Evolutionary conservation across 1,140 invertebrate species (phyloP).

Genomic region (Polypedilum vanderplanki): DNA sequence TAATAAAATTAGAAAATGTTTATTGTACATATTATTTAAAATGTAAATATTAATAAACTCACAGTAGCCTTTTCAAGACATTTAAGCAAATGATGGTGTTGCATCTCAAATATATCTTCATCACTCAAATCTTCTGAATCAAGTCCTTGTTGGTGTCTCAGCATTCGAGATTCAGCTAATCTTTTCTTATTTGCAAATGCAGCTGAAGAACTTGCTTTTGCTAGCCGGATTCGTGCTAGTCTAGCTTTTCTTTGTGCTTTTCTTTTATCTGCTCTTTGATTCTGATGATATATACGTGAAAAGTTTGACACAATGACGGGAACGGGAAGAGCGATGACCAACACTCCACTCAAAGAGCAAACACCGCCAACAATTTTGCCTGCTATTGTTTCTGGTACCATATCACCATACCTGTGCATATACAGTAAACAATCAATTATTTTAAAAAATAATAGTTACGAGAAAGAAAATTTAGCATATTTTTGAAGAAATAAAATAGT

Average conservation of each 20-base stretch:
- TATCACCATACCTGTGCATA: slow-evolving; percentile 93
- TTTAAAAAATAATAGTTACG: not conserved
- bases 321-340: slow-evolving; percentile 98
- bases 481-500: no score
- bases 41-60: slow-evolving; percentile 45
- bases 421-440: slow-evolving; percentile 10
- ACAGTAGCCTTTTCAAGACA: slow-evolving; percentile 98
- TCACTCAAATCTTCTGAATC: slow-evolving; percentile 83
- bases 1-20: not conserved
- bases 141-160: slow-evolving; percentile 84
- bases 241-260: slow-evolving; percentile 99
- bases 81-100: slow-evolving; percentile 96
- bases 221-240: slow-evolving; percentile 92
- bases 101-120: slow-evolving; percentile 97
- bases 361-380: slow-evolving; percentile 99
- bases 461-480: not conserved
- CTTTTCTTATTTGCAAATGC: slow-evolving; percentile 99
- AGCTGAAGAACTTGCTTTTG: slow-evolving; percentile 97
- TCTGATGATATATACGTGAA: slow-evolving; percentile 99
- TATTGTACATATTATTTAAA: no score
- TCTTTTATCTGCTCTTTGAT: slow-evolving; percentile 98
- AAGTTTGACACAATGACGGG: slow-evolving; percentile 99
- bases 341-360: slow-evolving; percentile 95
- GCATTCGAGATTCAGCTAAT: slow-evolving; percentile 86
- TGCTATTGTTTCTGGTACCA: slow-evolving; percentile 97